Base-by-base conservation (phyloP, 2,113 vertebrate genomes). In the Cyanistes caeruleus region DNA sequence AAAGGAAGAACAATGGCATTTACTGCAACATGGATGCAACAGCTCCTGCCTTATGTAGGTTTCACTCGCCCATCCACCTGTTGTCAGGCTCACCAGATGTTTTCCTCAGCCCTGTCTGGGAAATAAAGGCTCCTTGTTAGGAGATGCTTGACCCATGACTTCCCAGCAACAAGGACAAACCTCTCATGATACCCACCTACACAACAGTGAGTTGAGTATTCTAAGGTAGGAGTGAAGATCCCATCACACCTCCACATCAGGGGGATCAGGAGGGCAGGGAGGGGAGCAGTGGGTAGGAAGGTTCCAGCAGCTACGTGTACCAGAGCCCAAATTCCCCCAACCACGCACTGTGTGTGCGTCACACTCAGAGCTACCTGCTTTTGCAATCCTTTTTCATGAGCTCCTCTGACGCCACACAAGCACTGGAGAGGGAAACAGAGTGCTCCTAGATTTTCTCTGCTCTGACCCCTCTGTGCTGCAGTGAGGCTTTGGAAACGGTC, bases 251-350 rank as follows among this genome's bases (percentile, higher is more conserved):
- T 6, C 18, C 30, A 48, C 4, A 3, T 58, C 59, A 28, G 18
- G 18, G 11, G 35, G 44, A 62, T 65, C 5, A 64, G 10, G 10
- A 80, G 41, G 73, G 63, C 49, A 62, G 72, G 51, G 31, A 86
- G 28, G 44, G 51, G 44, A 90, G 49, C 9, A 1, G 24, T 30
- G 41, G 8, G 35, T 19, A 5, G 35, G 62, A 52, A 68, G 65
- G n/a, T 3, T 9, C 12, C 39, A 48, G 52, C 52, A 91, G 31
- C 68, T 24, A 2, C 0, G 0, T 0, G 2, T 55, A 35, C 60
- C 35, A 22, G 44, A 82, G 31, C 59, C 72, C 46, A 16, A 20
- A 76, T 39, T 83, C 17, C 70, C 67, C 37, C 65, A 78, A 2
- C 13, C 67, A 73, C 0, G 0, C 28, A 2, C 0, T 55, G 55